phyloP scores from a whole-genome alignment of 2,113 vertebrate genomes.

The Lipophrys pholis region DNA sequence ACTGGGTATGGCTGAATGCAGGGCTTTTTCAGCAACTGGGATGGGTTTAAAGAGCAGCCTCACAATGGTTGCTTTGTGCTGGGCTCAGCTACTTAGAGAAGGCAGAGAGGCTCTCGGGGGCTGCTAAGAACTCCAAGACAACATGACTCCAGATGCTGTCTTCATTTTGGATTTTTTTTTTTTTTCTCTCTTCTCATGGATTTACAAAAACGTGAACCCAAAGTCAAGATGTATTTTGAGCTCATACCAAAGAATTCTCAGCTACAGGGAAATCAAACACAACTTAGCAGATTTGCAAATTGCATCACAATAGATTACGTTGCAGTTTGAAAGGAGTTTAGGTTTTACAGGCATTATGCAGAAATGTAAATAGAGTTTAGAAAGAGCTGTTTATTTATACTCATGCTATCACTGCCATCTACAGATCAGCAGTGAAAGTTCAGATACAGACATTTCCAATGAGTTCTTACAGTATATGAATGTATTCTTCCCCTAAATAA shows the following conservation, averaged over 20 bases:
- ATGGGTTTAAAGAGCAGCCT: constrained; percentile 71
- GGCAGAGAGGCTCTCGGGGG: constrained; percentile 62
- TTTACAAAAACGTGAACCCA: constrained; percentile 16
- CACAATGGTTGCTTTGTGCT: constrained; percentile 83
- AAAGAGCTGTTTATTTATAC: constrained; percentile 53
- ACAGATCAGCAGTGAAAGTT: constrained; percentile 81
- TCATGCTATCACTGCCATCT: constrained; percentile 85
- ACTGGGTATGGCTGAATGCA: constrained; percentile 69
- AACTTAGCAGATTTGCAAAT: constrained; percentile 3
- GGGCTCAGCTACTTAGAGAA: constrained; percentile 68
- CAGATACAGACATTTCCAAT: constrained; percentile 43
- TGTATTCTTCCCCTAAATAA: constrained; percentile 20
- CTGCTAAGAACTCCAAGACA: constrained; percentile 56
- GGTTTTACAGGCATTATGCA: constrained; percentile 4
- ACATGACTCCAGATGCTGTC: constrained; percentile 62
- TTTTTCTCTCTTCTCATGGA: neutral
- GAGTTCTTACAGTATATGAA: neutral
- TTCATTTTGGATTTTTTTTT: constrained; percentile 32
- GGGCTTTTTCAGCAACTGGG: constrained; percentile 69
- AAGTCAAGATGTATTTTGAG: constrained; percentile 2
- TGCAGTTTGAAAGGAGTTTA: neutral
- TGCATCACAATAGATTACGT: neutral
- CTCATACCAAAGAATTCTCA: neutral
- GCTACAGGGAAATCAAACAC: neutral
- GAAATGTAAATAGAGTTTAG: constrained; percentile 43